A percentile compares a stretch with the other conserved stretches of the same genome.
Evolutionary conservation across 2,797 vertebrate species (phyloP).

Genomic region (Diglossa cyanea): DNA sequence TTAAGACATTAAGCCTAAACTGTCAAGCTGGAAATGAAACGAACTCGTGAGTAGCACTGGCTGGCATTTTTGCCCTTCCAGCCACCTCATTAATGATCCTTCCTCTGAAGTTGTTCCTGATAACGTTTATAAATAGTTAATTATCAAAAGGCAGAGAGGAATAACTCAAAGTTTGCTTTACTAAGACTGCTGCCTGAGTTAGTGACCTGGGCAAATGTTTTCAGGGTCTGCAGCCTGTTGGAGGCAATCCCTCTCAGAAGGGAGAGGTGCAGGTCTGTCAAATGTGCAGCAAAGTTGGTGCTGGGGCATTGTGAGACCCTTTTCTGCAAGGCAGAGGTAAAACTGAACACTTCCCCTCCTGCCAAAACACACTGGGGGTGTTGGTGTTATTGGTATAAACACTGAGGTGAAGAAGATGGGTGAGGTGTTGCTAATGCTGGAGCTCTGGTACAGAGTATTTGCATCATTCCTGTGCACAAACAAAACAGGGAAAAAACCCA

Average conservation of each 20-base stretch:
- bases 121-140: not conserved
- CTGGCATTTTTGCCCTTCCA: not conserved
- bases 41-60: not conserved
- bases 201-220: not conserved
- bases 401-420: not conserved
- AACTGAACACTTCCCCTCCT: not conserved
- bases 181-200: fast-evolving
- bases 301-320: not conserved
- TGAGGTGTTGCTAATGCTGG: not conserved
- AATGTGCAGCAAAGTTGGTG: fast-evolving
- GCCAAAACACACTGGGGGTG: not conserved
- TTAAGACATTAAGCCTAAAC: not conserved
- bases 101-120: not conserved
- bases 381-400: not conserved
- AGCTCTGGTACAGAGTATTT: not conserved
- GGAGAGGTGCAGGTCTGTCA: not conserved
- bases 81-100: not conserved
- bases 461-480: not conserved
- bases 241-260: fast-evolving
- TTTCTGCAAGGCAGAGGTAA: not conserved
- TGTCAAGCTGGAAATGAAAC: not conserved
- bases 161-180: not conserved
- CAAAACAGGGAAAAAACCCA: fast-evolving
- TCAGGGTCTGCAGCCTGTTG: not conserved
- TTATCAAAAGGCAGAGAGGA: not conserved